Base-by-base conservation (phyloP, 2,888 invertebrate genomes). In the Ptychoptera albimana region DNA sequence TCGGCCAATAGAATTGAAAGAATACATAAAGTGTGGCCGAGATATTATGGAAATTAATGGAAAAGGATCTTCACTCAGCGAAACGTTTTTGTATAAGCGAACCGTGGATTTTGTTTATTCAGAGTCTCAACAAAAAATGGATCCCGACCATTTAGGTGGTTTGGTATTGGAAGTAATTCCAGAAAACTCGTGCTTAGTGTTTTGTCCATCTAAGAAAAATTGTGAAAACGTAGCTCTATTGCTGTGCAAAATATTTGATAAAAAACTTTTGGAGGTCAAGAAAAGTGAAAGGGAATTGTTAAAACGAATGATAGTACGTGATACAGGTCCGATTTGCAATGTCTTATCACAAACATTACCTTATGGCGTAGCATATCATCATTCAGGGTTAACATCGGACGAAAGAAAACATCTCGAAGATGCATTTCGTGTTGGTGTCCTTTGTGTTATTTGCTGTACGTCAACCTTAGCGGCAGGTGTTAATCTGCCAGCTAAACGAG, bases 401-500 rank as follows among this genome's bases (percentile, higher is more conserved):
- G 96, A 97, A 67, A 68, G 94, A 30, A 72, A 72, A 50, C 68
- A 88, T 43, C 69, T 96, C 12, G 94, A 96, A 61, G 85, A 83
- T 45, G 83, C 78, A 2, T 93, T 84, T 61, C 74, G 81, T 50
- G 70, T 73, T n/a, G 88, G 89, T 0, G 77, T 76, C n/a, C 66
- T 97, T 32, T 84, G 79, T 48, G 83, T 92, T 30, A 73, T 97
- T 50, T 88, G 92, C 59, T 94, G 93, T 60, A 97, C 96, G 0
- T 93, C 94, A 1, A 97, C 96, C 0, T 69, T 97, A 50, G 96
- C 96, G n/a, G 94, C 96, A 15, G 96, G 96, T 3, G 92, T 97
- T 29, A 97, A 97, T 73, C 71, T 97, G 52, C 96, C 96, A 11
- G 94, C 94, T 1, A 77, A 79, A 65, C 74, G 93, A 57, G 88